Percentiles rank a stretch among this genome's conserved stretches.
These are phyloP conservation scores for Hemibagrus wyckioides DNA, from an alignment of 2,113 vertebrate species.

Conservation along the genomic window DNA sequence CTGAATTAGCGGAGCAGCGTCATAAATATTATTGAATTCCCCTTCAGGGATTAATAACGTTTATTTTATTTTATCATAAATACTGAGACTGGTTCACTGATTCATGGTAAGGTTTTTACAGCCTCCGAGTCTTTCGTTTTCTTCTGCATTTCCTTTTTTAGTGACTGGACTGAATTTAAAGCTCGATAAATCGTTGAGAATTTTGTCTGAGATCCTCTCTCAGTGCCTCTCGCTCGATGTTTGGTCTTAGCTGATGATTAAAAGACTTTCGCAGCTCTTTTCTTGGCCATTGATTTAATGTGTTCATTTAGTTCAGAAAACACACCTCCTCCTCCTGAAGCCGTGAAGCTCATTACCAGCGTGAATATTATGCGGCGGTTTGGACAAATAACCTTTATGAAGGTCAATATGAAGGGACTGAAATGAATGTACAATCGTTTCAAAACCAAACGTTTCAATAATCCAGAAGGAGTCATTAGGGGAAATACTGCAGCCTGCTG, in stretches of 20 bases:
- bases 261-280: conserved; percentile 10
- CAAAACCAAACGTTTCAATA: background rate
- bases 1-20: background rate
- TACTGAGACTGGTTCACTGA: background rate
- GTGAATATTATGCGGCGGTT: background rate
- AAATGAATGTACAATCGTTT: background rate
- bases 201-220: background rate
- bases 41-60: conserved; percentile 4
- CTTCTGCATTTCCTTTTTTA: background rate
- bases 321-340: background rate
- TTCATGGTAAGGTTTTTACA: background rate
- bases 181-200: background rate
- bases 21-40: conserved; percentile 1
- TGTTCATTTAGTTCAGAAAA: background rate
- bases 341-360: background rate
- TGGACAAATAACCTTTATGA: background rate
- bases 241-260: conserved; percentile 7
- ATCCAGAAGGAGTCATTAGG: background rate
- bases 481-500: background rate
- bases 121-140: background rate
- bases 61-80: background rate
- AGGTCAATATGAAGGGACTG: background rate
- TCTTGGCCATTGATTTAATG: conserved; percentile 5
- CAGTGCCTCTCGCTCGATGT: background rate
- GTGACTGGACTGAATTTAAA: background rate